These are phyloP conservation scores for Copidosoma aretas DNA, from an alignment of 2,888 invertebrate species.

Conservation along the genomic window DNA sequence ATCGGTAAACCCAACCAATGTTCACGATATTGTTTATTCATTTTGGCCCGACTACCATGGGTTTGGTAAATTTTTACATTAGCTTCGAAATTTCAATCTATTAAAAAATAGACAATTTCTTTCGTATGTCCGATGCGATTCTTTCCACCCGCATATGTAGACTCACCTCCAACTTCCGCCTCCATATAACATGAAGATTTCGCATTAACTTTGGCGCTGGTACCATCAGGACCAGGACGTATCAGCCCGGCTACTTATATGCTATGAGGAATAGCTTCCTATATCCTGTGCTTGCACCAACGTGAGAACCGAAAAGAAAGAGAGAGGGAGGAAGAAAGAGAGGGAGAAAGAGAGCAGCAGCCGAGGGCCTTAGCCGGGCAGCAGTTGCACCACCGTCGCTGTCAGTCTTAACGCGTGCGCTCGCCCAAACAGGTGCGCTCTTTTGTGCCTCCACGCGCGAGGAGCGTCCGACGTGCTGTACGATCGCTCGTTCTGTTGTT, in stretches of 20 bases:
- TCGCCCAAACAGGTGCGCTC: conserved; percentile 46
- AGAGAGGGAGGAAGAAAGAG: too few species aligned
- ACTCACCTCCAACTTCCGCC: too few species aligned
- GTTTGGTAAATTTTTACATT: too few species aligned
- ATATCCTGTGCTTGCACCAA: not conserved
- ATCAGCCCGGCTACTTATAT: not conserved
- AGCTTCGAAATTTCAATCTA: too few species aligned
- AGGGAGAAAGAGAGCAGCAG: not conserved
- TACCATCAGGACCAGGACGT: not conserved
- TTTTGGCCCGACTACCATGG: too few species aligned
- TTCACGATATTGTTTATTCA: too few species aligned
- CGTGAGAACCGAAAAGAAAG: not conserved
- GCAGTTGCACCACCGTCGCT: conserved; percentile 8
- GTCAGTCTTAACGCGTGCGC: conserved; percentile 56
- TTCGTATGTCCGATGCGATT: too few species aligned
- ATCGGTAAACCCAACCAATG: too few species aligned
- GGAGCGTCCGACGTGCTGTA: not conserved
- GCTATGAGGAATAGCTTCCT: not conserved
- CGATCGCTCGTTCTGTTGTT: not conserved
- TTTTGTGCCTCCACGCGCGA: not conserved
- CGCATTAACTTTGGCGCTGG: too few species aligned
- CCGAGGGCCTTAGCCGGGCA: not conserved
- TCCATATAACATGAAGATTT: too few species aligned
- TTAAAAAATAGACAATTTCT: too few species aligned
- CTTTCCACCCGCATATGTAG: too few species aligned